Percentiles rank a stretch among this genome's conserved stretches.
phyloP scores from a whole-genome alignment of 1,140 invertebrate genomes.

The Drosophila seguyi region DNA sequence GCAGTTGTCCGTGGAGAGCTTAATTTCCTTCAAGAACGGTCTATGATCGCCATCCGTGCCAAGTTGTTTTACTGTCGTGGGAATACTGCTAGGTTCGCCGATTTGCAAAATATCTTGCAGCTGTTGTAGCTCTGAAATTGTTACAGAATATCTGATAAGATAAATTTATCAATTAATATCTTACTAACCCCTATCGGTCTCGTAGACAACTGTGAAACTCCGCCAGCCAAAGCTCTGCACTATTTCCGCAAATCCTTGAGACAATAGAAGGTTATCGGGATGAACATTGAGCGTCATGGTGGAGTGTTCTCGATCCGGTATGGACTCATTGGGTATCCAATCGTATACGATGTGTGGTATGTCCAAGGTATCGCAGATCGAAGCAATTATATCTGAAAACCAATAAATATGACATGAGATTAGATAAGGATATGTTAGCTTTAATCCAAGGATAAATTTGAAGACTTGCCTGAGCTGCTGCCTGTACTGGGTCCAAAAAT shows the following conservation, averaged over 20 bases:
- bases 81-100: conserved; percentile 86
- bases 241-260: conserved; percentile 90
- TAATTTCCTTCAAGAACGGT: conserved; percentile 92
- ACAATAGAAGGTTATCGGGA: conserved; percentile 90
- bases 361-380: conserved; percentile 89
- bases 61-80: conserved; percentile 88
- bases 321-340: conserved; percentile 88
- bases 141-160: background rate
- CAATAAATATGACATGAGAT: too few relatives aligned
- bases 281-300: conserved; percentile 89
- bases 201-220: conserved; percentile 92
- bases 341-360: conserved; percentile 90
- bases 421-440: too few relatives aligned
- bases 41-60: conserved; percentile 88
- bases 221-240: conserved; percentile 92
- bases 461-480: conserved; percentile 86
- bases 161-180: background rate
- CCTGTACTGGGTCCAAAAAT: conserved; percentile 91
- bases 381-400: conserved; percentile 88
- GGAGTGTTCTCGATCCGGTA: conserved; percentile 85
- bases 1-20: conserved; percentile 89
- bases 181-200: conserved; percentile 88
- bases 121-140: conserved; percentile 89
- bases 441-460: too few relatives aligned
- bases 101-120: conserved; percentile 93